Percentiles rank a stretch among this genome's conserved stretches.
These are phyloP conservation scores for Regulus satrapa DNA, from an alignment of 2,113 vertebrate genomes.

Conservation along the genomic window DNA sequence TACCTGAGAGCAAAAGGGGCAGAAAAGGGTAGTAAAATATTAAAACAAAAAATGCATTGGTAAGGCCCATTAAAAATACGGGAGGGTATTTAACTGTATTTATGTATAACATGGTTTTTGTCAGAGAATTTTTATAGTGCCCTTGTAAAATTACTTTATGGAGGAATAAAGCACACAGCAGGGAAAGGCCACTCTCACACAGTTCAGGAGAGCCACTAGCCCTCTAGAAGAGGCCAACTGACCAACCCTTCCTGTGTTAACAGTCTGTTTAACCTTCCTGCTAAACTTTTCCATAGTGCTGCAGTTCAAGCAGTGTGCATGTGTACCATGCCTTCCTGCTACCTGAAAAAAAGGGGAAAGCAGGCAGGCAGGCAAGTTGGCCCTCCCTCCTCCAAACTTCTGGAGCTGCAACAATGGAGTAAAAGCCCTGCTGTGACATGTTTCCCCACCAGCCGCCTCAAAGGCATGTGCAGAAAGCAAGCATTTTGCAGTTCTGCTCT, in stretches of 20 bases:
- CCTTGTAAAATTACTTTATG: background rate
- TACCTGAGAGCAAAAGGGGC: background rate
- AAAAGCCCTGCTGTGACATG: background rate
- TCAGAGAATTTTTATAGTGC: background rate
- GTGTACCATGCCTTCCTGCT: background rate
- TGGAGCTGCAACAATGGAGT: background rate
- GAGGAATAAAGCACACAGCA: background rate
- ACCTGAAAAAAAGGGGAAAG: background rate
- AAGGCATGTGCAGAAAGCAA: background rate
- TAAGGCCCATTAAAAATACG: background rate
- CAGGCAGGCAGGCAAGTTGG: background rate
- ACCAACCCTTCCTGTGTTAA: background rate
- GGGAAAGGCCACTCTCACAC: background rate
- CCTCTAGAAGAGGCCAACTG: background rate
- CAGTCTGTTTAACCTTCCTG: background rate
- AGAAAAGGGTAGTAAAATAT: background rate
- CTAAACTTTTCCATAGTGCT: background rate
- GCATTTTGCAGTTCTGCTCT: background rate
- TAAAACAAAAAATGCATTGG: accelerated
- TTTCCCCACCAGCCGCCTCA: background rate
- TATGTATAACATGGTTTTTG: background rate
- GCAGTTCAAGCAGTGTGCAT: accelerated
- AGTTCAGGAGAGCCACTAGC: background rate
- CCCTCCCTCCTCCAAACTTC: background rate
- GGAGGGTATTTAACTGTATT: background rate